phyloP scores from a whole-genome alignment of 1,140 invertebrate species.

The Rhopalosiphum maidis region DNA sequence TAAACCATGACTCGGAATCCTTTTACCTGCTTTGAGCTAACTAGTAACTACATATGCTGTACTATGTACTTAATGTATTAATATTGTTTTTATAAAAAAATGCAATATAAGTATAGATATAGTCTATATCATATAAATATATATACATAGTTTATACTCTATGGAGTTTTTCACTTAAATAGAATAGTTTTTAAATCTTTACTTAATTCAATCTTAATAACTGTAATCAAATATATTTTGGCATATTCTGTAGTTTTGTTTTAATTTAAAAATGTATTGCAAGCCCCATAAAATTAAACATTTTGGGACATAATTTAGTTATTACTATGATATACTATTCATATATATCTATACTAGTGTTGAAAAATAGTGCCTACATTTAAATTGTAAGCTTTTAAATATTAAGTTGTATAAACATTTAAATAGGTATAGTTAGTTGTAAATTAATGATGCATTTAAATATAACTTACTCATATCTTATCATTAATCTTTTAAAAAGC shows the following conservation, averaged over 20 bases:
- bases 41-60: too few relatives aligned
- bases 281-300: not conserved
- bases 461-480: not conserved
- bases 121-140: too few relatives aligned
- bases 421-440: not conserved
- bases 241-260: not conserved
- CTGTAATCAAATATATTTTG: not conserved
- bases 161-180: too few relatives aligned
- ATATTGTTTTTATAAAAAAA: too few relatives aligned
- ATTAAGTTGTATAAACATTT: not conserved
- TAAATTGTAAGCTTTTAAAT: not conserved
- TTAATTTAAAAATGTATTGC: not conserved
- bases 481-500: not conserved
- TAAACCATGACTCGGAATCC: not conserved
- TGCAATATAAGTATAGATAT: too few relatives aligned
- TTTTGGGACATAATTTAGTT: not conserved
- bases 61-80: not conserved
- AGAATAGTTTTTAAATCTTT: not conserved
- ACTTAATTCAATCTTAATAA: not conserved
- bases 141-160: too few relatives aligned
- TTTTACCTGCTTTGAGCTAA: too few relatives aligned
- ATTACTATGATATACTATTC: not conserved
- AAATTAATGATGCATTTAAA: not conserved
- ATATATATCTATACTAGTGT: not conserved
- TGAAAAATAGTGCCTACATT: not conserved